phyloP scores from a whole-genome alignment of 92 coral and sea anemone genomes.

The Siderastrea radians region DNA sequence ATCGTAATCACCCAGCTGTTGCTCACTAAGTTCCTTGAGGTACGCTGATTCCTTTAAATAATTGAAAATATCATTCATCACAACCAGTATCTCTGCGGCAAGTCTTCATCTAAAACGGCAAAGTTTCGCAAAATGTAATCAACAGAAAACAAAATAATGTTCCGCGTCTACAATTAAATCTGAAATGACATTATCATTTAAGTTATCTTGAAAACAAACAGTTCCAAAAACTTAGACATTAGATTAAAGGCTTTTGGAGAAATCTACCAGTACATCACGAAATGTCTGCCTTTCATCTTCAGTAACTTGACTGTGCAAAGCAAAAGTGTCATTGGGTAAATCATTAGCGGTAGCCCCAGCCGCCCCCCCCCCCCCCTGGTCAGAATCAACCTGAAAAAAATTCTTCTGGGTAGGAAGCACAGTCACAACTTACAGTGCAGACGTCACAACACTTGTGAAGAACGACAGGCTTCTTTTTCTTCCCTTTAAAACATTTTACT shows the following conservation, averaged over 20 bases:
- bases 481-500: not conserved
- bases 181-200: not conserved
- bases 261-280: too few species aligned
- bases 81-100: not conserved
- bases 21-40: not conserved
- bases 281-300: not conserved
- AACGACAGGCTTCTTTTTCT: not conserved
- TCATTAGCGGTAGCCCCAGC: too few species aligned
- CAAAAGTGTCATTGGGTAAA: not conserved
- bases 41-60: not conserved
- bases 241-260: too few species aligned
- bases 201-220: slow-evolving; percentile 2
- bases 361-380: not conserved
- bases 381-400: not conserved
- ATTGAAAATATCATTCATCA: not conserved
- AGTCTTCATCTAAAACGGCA: not conserved
- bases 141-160: not conserved
- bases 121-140: slow-evolving; percentile 1
- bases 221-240: too few species aligned
- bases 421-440: not conserved
- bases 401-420: slow-evolving; percentile 1
- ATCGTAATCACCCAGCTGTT: not conserved
- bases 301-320: not conserved
- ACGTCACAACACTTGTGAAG: slow-evolving; percentile 9
- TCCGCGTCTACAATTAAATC: not conserved